Evolutionary conservation across 1,140 invertebrate species (phyloP).

Genomic region (Harpegnathos saltator): DNA sequence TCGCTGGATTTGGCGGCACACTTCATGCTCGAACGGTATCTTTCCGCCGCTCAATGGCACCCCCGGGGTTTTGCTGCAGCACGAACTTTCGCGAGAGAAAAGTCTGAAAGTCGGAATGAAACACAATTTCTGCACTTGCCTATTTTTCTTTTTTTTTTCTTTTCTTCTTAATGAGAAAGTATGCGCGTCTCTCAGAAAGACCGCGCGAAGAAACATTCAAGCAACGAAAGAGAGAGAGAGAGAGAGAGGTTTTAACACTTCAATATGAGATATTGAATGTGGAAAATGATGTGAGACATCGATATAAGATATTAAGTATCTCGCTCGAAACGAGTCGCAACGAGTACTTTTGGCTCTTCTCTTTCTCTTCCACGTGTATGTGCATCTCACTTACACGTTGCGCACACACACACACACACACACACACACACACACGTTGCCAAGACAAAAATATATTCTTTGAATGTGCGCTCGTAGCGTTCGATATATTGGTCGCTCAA

Average conservation of each 20-base stretch:
- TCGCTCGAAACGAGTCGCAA: too few relatives aligned
- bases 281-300: background rate
- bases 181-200: too few relatives aligned
- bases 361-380: background rate
- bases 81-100: background rate
- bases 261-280: too few relatives aligned
- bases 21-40: background rate
- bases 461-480: background rate
- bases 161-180: background rate
- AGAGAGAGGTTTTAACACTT: background rate
- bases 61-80: background rate
- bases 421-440: too few relatives aligned
- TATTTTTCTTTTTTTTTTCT: too few relatives aligned
- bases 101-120: background rate
- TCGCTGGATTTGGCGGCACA: slow-evolving; percentile 11
- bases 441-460: background rate
- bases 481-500: background rate
- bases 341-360: background rate
- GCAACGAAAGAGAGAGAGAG: too few relatives aligned
- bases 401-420: too few relatives aligned
- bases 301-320: too few relatives aligned
- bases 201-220: too few relatives aligned
- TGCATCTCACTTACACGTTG: too few relatives aligned
- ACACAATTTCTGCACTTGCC: too few relatives aligned
- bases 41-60: background rate